Evolutionary conservation across 2,797 vertebrate genomes (phyloP).

Genomic region (Chaenodraco wilsoni): DNA sequence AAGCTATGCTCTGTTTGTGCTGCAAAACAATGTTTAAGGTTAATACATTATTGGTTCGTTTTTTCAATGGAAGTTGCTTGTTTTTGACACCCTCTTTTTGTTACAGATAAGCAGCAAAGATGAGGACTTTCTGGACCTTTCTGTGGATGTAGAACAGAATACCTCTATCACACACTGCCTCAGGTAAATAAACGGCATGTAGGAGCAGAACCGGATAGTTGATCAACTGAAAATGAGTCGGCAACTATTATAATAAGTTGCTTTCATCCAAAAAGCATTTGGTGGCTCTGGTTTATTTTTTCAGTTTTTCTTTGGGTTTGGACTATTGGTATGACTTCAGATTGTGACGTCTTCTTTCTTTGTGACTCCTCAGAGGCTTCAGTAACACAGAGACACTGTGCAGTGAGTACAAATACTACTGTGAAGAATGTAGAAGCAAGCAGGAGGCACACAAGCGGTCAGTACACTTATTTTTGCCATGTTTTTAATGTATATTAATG

Average conservation of each 20-base stretch:
- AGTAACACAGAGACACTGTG: conserved; percentile 99
- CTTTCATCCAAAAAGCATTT: conserved; percentile 6
- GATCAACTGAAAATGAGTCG: not conserved
- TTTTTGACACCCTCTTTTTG: conserved; percentile 2
- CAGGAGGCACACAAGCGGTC: conserved; percentile 98
- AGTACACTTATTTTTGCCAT: conserved; percentile 26
- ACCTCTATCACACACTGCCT: conserved; percentile 98
- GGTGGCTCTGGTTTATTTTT: not conserved
- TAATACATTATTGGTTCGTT: not conserved
- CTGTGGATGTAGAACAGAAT: conserved; percentile 98
- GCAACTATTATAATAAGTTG: not conserved
- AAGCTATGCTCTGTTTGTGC: not conserved
- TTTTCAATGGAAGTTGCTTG: conserved; percentile 80
- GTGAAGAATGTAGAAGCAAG: conserved; percentile 98
- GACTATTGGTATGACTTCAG: not conserved
- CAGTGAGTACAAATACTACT: conserved; percentile 99
- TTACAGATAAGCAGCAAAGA: conserved; percentile 98
- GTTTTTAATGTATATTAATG: not conserved
- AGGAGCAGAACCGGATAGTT: not conserved
- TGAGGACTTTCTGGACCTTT: conserved; percentile 98
- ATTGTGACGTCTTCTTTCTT: conserved; percentile 15
- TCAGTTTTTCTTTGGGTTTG: not conserved
- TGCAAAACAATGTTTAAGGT: conserved; percentile 9
- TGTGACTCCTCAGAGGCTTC: conserved; percentile 89
- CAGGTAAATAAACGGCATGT: conserved; percentile 81